phyloP scores from a whole-genome alignment of 2,888 invertebrate genomes.

The Galerucella pusilla region DNA sequence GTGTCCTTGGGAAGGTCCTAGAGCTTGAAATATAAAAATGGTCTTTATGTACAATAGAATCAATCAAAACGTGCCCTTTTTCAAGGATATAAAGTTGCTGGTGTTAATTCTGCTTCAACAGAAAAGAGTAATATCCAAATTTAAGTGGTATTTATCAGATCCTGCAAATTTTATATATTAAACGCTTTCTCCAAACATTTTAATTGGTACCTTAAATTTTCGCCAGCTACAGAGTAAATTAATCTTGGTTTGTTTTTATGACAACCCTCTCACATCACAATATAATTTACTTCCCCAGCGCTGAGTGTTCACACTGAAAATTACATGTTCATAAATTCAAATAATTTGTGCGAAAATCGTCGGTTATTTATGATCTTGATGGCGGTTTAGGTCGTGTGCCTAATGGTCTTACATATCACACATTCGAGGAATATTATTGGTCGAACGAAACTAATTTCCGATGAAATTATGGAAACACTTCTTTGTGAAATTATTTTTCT shows the following conservation, averaged over 20 bases:
- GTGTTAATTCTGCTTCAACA: no score
- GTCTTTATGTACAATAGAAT: no score
- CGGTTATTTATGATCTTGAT: neutral
- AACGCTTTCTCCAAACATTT: neutral
- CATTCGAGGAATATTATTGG: neutral
- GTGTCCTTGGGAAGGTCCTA: no score
- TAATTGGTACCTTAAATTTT: neutral
- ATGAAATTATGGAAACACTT: neutral
- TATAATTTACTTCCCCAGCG: neutral
- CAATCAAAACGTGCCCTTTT: no score
- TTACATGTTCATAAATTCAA: slow-evolving; percentile 1
- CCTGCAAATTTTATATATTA: no score
- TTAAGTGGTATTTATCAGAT: no score
- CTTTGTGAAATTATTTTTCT: neutral
- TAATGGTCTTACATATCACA: neutral
- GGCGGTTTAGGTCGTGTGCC: neutral
- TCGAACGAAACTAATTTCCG: neutral
- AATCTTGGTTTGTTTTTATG: neutral
- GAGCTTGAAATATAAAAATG: no score
- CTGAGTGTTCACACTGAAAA: slow-evolving; percentile 1
- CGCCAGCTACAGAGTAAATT: neutral
- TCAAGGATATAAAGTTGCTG: no score
- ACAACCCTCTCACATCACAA: neutral
- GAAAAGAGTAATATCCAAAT: no score
- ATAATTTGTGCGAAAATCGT: neutral